Percentiles rank a stretch among this genome's conserved stretches.
Evolutionary conservation across 2,888 invertebrate genomes (phyloP).

Genomic region (Fissipunctia ypsillon): DNA sequence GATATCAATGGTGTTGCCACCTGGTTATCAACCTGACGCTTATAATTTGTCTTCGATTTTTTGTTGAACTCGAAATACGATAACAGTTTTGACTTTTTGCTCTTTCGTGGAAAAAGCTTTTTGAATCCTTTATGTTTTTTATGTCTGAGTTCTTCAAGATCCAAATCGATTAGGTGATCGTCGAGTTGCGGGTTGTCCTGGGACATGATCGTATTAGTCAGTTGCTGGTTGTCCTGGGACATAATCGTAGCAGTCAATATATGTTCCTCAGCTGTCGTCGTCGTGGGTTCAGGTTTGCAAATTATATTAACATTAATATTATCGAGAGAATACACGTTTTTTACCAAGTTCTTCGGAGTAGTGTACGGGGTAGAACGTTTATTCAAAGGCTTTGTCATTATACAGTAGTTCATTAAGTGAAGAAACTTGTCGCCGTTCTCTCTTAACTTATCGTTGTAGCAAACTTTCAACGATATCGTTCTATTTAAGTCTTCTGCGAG

Average conservation of each 20-base stretch:
- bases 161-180: slow-evolving; percentile 29
- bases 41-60: slow-evolving; percentile 62
- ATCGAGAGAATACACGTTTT: slow-evolving; percentile 78
- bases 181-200: not conserved
- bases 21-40: slow-evolving; percentile 57
- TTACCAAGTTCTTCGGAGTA: slow-evolving; percentile 51
- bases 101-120: slow-evolving; percentile 66
- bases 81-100: slow-evolving; percentile 61
- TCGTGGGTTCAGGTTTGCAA: slow-evolving; percentile 70
- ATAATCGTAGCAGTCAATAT: not conserved
- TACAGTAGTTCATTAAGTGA: slow-evolving; percentile 64
- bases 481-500: slow-evolving; percentile 70
- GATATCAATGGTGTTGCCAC: slow-evolving; percentile 70
- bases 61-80: slow-evolving; percentile 52
- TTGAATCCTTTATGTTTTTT: slow-evolving; percentile 64
- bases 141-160: slow-evolving; percentile 18
- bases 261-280: not conserved
- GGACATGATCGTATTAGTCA: not conserved
- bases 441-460: slow-evolving; percentile 65
- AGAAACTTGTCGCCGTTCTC: slow-evolving; percentile 65
- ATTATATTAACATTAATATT: slow-evolving; percentile 83
- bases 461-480: slow-evolving; percentile 59
- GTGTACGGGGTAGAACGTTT: slow-evolving; percentile 55
- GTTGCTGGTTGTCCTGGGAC: not conserved
- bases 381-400: slow-evolving; percentile 43